A percentile compares a stretch with the other conserved stretches of the same genome.
These are phyloP conservation scores for Anorthoa munda DNA, from an alignment of 2,888 invertebrate species.

Conservation along the genomic window DNA sequence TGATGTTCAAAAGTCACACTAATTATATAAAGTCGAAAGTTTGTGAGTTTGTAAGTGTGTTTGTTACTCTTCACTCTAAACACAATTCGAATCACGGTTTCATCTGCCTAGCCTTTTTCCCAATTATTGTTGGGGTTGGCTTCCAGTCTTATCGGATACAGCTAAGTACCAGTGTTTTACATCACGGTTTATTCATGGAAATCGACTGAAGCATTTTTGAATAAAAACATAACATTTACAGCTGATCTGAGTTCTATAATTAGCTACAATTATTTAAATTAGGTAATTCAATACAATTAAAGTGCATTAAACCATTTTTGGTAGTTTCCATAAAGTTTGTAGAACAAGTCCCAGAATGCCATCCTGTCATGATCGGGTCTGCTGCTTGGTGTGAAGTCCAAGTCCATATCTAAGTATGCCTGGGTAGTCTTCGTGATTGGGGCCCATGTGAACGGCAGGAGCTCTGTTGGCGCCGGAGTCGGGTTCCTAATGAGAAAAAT, in stretches of 20 bases:
- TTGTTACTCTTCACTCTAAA: too few relatives aligned
- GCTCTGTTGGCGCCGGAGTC: conserved; percentile 60
- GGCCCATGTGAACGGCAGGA: conserved; percentile 67
- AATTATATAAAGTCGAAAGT: too few relatives aligned
- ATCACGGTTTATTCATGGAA: too few relatives aligned
- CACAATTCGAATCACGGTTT: too few relatives aligned
- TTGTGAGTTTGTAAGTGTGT: too few relatives aligned
- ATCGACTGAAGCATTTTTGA: too few relatives aligned
- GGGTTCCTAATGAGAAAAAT: conserved; percentile 54
- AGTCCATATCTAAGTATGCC: conserved; percentile 57
- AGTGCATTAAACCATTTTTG: conserved; percentile 40
- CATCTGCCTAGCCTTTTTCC: too few relatives aligned
- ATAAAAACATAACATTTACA: too few relatives aligned
- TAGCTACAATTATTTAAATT: background rate
- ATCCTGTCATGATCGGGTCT: conserved; percentile 60
- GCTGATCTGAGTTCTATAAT: background rate
- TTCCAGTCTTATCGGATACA: too few relatives aligned
- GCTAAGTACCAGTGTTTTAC: too few relatives aligned
- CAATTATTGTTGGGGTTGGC: too few relatives aligned
- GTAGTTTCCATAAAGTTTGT: conserved; percentile 59
- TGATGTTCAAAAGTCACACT: too few relatives aligned
- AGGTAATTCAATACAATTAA: background rate
- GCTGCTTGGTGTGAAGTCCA: conserved; percentile 35
- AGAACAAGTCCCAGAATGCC: conserved; percentile 69
- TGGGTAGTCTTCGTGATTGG: conserved; percentile 51